Evolutionary conservation across 2,888 invertebrate genomes (phyloP).

Genomic region (Syrista parreyssii): DNA sequence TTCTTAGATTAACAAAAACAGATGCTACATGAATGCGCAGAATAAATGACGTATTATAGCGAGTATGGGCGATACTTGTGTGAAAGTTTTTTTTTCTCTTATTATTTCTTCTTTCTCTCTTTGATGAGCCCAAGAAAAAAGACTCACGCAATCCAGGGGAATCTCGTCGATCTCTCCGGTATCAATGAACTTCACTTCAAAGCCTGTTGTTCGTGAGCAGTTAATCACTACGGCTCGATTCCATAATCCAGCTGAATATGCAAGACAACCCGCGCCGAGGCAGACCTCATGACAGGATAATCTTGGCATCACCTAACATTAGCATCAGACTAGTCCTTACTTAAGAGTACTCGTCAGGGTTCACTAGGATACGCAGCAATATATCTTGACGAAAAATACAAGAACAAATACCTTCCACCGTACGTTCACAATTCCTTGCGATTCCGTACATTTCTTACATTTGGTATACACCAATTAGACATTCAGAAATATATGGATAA

Average conservation of each 20-base stretch:
- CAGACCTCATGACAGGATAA: constrained; percentile 54
- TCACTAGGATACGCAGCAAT: background rate
- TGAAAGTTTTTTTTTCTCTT: background rate
- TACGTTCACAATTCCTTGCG: constrained; percentile 11
- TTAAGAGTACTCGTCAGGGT: background rate
- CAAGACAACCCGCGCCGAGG: constrained; percentile 59
- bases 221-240: constrained; percentile 56
- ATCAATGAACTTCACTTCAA: constrained; percentile 59
- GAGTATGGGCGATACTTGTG: background rate
- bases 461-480: background rate
- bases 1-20: background rate
- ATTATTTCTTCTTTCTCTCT: background rate
- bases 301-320: constrained; percentile 60
- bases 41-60: background rate
- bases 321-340: constrained; percentile 34
- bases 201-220: constrained; percentile 42
- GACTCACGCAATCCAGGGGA: constrained; percentile 58
- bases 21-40: background rate
- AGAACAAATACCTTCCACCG: constrained; percentile 2
- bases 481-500: background rate
- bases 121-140: constrained; percentile 18
- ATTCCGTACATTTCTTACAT: constrained; percentile 12
- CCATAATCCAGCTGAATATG: constrained; percentile 55
- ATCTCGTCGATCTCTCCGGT: constrained; percentile 55
- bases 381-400: constrained; percentile 1